A percentile compares a stretch with the other conserved stretches of the same genome.
Conservation (phyloP, 2,888 invertebrate genomes). For the Acanthosoma haemorrhoidale region DNA sequence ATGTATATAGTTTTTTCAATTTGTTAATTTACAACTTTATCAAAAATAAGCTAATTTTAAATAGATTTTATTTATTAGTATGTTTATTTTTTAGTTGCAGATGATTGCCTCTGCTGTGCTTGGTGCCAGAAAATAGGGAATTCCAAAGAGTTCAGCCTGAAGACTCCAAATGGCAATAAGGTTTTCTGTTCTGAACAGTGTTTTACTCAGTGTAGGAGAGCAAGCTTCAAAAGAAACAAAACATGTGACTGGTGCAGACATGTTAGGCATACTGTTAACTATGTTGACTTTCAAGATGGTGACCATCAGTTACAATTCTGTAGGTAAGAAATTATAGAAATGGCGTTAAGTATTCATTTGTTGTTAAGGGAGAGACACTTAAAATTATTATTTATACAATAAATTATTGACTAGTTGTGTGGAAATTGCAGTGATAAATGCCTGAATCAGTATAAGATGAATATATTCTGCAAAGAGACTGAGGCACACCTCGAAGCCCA, state of each 20-base stretch:
- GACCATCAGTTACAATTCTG: slow-evolving; percentile 83
- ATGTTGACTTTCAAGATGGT: slow-evolving; percentile 87
- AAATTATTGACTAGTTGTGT: background rate
- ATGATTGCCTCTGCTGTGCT: slow-evolving; percentile 51
- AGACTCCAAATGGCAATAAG: slow-evolving; percentile 48
- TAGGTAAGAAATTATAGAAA: slow-evolving; percentile 42
- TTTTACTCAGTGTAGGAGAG: slow-evolving; percentile 81
- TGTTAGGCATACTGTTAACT: slow-evolving; percentile 81
- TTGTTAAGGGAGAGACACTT: background rate
- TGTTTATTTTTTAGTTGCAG: slow-evolving; percentile 32
- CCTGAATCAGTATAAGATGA: slow-evolving; percentile 94
- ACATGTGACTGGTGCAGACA: slow-evolving; percentile 93
- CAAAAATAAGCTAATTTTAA: too few species aligned
- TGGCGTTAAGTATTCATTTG: background rate
- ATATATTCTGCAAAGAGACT: slow-evolving; percentile 90
- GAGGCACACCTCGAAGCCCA: slow-evolving; percentile 81
- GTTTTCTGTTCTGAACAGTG: slow-evolving; percentile 82
- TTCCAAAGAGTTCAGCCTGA: slow-evolving; percentile 41
- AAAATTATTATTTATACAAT: background rate
- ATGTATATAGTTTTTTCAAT: too few species aligned
- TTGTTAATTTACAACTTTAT: too few species aligned
- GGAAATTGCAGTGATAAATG: slow-evolving; percentile 83
- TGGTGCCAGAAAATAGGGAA: slow-evolving; percentile 62
- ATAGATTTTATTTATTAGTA: background rate
- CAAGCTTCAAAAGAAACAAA: slow-evolving; percentile 84